These are phyloP conservation scores for Myripristis murdjan DNA, from an alignment of 2,797 vertebrate genomes.

Conservation along the genomic window DNA sequence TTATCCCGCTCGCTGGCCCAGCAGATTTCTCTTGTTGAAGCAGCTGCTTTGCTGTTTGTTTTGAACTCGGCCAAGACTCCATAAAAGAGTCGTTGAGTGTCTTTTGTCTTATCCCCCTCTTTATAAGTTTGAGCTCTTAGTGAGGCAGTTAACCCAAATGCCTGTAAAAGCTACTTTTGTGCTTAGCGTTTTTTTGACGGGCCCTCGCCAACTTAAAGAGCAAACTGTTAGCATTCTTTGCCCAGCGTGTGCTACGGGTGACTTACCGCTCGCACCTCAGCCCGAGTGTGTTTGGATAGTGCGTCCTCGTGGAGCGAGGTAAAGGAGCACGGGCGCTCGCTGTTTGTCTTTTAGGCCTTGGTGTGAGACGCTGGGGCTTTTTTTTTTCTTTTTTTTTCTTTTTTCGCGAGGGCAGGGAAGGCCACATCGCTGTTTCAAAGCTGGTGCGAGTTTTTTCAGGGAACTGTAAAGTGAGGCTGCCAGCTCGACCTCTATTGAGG, in stretches of 20 bases:
- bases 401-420: slow-evolving; percentile 51
- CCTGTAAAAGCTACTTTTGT: slow-evolving; percentile 62
- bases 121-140: slow-evolving; percentile 22
- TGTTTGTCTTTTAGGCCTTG: slow-evolving; percentile 76
- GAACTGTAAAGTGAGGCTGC: slow-evolving; percentile 69
- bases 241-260: slow-evolving; percentile 72
- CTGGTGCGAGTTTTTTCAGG: slow-evolving; percentile 63
- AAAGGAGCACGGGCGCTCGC: slow-evolving; percentile 37
- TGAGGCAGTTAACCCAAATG: slow-evolving; percentile 41
- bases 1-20: slow-evolving; percentile 41
- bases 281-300: slow-evolving; percentile 76
- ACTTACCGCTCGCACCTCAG: slow-evolving; percentile 72
- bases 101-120: slow-evolving; percentile 59
- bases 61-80: slow-evolving; percentile 58
- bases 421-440: slow-evolving; percentile 62
- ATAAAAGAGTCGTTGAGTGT: slow-evolving; percentile 71
- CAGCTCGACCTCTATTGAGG: slow-evolving; percentile 63
- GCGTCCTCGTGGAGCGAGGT: slow-evolving; percentile 63
- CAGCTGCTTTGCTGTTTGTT: slow-evolving; percentile 82
- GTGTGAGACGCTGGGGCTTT: slow-evolving; percentile 66
- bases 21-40: slow-evolving; percentile 76
- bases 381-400: too few relatives aligned
- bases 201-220: slow-evolving; percentile 75
- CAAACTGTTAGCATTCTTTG: slow-evolving; percentile 79
- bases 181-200: slow-evolving; percentile 65